A percentile compares a stretch with the other conserved stretches of the same genome.
Conservation (phyloP, 1,140 invertebrate species). For the Bursaphelenchus mucronatus region DNA sequence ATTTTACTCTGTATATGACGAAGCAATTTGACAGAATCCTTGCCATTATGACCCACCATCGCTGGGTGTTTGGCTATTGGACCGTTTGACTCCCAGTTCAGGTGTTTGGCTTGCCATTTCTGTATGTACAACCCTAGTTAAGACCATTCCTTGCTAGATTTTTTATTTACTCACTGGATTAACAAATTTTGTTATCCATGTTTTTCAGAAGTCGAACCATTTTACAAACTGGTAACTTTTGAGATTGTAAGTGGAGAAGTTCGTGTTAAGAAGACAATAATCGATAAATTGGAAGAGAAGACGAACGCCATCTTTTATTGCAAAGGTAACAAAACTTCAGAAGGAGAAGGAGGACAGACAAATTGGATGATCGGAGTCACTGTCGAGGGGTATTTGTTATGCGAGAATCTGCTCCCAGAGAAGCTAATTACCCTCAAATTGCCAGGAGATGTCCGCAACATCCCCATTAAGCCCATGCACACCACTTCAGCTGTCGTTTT, state of each 20-base stretch:
- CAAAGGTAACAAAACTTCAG: neutral
- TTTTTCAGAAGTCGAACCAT: no score
- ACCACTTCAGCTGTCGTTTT: conserved; percentile 81
- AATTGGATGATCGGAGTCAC: conserved; percentile 17
- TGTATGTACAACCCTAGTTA: no score
- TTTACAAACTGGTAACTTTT: conserved; percentile 18
- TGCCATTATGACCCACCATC: no score
- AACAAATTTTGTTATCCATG: no score
- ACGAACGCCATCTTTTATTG: conserved; percentile 42
- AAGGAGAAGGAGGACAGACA: conserved; percentile 7
- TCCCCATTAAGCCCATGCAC: conserved; percentile 67
- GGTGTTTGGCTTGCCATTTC: no score
- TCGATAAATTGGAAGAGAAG: conserved; percentile 36
- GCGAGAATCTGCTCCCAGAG: conserved; percentile 32
- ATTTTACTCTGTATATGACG: no score
- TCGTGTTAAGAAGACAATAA: conserved; percentile 22
- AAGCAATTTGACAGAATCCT: no score
- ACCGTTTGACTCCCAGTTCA: no score
- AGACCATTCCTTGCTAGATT: no score
- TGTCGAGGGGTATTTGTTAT: conserved; percentile 39
- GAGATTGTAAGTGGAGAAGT: conserved; percentile 25
- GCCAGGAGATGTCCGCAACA: conserved; percentile 49
- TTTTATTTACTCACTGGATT: no score
- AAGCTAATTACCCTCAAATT: conserved; percentile 35
- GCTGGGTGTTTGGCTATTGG: no score